Base-by-base conservation (phyloP, 2,113 vertebrate species). In the Peucedramus taeniatus region DNA sequence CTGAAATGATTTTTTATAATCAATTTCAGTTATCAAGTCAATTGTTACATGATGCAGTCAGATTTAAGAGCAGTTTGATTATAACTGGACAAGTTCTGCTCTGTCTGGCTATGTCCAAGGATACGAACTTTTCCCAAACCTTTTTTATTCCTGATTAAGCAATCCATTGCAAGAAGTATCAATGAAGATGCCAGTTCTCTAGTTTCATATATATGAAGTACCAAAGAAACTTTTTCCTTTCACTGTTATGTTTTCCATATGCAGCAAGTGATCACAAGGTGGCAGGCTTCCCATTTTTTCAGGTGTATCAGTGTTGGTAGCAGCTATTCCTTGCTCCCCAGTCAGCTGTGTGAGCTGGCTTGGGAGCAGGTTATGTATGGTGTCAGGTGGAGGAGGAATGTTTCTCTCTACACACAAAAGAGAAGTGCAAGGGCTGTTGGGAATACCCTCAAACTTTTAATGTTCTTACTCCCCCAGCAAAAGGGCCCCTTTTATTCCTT, bases 251-350 rank as follows among this genome's bases (percentile, higher is more conserved):
- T 85, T 93, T 90, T 15, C 15, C 6, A 15, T 26, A 8, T n/a
- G 51, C 44, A 83, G 49, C 49, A 64, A 94, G 57, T 69, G 85
- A 79, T 91, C 87, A 85, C 90, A 87, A 91, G 95, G 94, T 93
- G 92, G 90, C 92, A 92, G 90, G 54, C 90, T 94, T 91, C 70
- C 63, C 78, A 51, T 53, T 76, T 91, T 57, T 61, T 63, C 44
- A 50, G 50, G 6, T 77, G 7, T n/a, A 31, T 64, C 27, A 15
- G 0, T 83, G 21, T 77, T 59, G 30, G 3, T 59, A 74, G 35
- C 6, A 22, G 13, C 31, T 31, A 7, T 24, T 75, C 31, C 40
- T 13, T 75, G 51, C 42, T 75, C 16, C 9, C 10, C 13, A 2
- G 1, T 70, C 24, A 37, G 13, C 20, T 75, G 26, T 23, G 65